Evolutionary conservation across 2,113 vertebrate species (phyloP).

Genomic region (Lanius ludovicianus): DNA sequence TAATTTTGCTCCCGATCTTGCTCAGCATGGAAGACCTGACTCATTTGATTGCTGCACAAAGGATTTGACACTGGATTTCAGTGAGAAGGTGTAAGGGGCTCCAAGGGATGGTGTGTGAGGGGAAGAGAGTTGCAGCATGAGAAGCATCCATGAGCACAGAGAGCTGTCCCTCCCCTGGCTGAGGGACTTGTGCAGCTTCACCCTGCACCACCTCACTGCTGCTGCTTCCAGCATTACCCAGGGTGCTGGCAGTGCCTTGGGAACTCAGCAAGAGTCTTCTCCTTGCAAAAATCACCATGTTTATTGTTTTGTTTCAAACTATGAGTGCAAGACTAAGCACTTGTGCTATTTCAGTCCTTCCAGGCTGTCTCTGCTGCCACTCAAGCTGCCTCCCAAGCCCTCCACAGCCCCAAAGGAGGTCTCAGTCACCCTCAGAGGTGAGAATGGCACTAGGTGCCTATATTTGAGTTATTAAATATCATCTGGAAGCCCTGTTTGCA

Average conservation of each 20-base stretch:
- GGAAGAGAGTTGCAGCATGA: accelerated
- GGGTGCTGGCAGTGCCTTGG: not conserved
- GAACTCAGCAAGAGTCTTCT: not conserved
- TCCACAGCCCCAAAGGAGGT: not conserved
- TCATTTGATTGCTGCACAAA: not conserved
- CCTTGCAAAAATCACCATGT: not conserved
- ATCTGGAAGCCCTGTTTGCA: not conserved
- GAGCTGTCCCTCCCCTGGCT: not conserved
- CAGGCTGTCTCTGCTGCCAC: not conserved
- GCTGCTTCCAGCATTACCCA: not conserved
- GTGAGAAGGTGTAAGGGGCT: not conserved
- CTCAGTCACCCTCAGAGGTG: no score
- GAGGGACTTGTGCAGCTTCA: not conserved
- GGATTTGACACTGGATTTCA: not conserved
- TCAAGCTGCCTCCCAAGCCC: not conserved
- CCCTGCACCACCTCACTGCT: not conserved
- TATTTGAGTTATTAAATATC: not conserved
- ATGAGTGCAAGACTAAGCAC: accelerated
- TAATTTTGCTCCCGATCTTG: not conserved
- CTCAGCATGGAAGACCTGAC: not conserved
- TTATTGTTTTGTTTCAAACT: not conserved
- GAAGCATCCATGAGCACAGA: not conserved
- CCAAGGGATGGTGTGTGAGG: accelerated
- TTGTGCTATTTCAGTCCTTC: not conserved
- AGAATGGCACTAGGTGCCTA: not conserved